Evolutionary conservation across 2,888 invertebrate genomes (phyloP), one percentile per base, ranked within the genome.

Genomic region (Antitype chi): DNA sequence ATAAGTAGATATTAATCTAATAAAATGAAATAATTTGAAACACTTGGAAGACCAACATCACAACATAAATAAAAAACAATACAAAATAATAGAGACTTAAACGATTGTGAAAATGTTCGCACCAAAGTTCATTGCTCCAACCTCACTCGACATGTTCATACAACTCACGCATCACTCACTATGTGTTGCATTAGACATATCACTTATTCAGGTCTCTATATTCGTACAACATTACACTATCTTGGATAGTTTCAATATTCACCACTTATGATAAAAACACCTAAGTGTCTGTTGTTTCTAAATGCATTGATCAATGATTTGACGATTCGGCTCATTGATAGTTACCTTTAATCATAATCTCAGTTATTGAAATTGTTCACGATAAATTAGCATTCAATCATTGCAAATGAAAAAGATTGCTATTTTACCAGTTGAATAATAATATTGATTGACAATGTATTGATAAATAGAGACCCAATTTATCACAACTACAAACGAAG

Each of bases 41-140:
- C 91, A 93, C 86, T 90, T 96, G 96, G 96, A 96, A 96, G 96
- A 96, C 96, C 91, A 94, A 96, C 94, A 96, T 96, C 96, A 96
- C 96, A 96, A 96, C 95, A 95, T 94, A 96, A 96, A 96, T 94
- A 94, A 91, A 94, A 94, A 95, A 94, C 91, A 90, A 94, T 92
- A 94, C 90, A 92, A 93, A 91, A 93, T 89, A 91, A 91, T 88
- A 90, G 90, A 91, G 85, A 92, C 91, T 91, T 92, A 92, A 91
- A 93, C 85, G 87, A 91, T 89, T 78, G 76, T 85, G 79, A 93
- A 91, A 90, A 90, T 90, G 90, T 92, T 92, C 92, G 95, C 95
- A 95, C 94, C 95, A 93, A 91, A 82, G 84, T 87, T 85, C 85
- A 79, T 80, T 74, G 68, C 78, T 74, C 73, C 47, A 38, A 75